Conservation (phyloP, 2,888 invertebrate genomes). For the Lathronympha strigana region DNA sequence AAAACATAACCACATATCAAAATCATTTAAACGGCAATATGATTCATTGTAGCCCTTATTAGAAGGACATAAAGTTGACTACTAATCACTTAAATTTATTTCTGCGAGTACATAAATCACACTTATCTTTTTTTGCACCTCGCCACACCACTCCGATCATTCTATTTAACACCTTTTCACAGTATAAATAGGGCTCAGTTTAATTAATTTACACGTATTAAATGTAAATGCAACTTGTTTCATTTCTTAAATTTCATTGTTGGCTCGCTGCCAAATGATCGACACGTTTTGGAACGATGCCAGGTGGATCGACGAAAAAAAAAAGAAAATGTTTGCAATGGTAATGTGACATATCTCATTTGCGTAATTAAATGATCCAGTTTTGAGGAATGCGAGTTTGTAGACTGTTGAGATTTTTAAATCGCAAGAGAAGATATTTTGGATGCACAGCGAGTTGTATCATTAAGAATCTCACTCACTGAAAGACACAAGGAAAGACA, state of each 20-base stretch:
- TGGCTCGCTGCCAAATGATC: constrained; percentile 74
- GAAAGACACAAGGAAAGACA: too few relatives aligned
- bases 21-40: too few relatives aligned
- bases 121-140: constrained; percentile 14
- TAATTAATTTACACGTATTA: constrained; percentile 16
- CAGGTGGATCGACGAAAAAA: constrained; percentile 62
- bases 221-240: constrained; percentile 56
- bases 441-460: too few relatives aligned
- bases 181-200: neutral
- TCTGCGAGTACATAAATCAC: constrained; percentile 23
- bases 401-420: neutral
- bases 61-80: too few relatives aligned
- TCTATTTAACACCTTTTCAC: constrained; percentile 2
- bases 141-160: neutral
- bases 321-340: constrained; percentile 39
- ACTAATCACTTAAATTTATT: too few relatives aligned
- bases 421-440: neutral
- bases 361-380: constrained; percentile 27
- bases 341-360: constrained; percentile 45
- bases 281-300: constrained; percentile 68
- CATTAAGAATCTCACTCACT: too few relatives aligned
- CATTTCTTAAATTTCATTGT: constrained; percentile 66
- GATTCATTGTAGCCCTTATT: too few relatives aligned
- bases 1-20: constrained; percentile 31
- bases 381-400: neutral